Evolutionary conservation across 2,113 vertebrate species (phyloP), one percentile per base, ranked within the genome.

Genomic region (Gopherus flavomarginatus): DNA sequence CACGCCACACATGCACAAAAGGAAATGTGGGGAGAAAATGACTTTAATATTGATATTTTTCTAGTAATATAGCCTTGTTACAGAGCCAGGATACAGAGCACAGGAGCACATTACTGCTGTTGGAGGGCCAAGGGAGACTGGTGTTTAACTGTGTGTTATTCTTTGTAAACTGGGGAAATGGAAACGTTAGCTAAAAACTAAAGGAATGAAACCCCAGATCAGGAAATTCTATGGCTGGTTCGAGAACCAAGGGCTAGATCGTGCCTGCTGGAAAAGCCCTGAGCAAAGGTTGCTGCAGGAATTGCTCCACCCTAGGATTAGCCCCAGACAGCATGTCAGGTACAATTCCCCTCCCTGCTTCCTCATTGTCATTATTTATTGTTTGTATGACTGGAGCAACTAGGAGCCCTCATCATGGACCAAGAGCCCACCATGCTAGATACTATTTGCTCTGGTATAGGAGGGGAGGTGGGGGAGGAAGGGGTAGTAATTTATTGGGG

Each of bases 21-120:
- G 83, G 50, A 96, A 95, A 92, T 85, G 11, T 93, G 88, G 92
- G 3, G 72, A 93, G 94, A 95, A 97, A 96, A 97, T 96, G 56
- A 95, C 96, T 95, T 92, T 95, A 95, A 96, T 94, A 94, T 92
- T 96, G 81, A 85, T 86, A 24, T 86, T 95, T 42, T 97, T 54
- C 83, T 89, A 14, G 81, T 87, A 72, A 89, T 11, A 87, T 78
- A 94, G 84, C 83, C 35, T 86, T 78, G 87, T 92, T 88, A 38
- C 16, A 35, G 42, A 94, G 78, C 85, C 87, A 90, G 83, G 83
- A 59, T 47, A 86, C 27, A 2, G 91, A 89, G 59, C 80, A 50
- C 13, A 42, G 80, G 2, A 49, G 80, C 47, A 72, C 27, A 62
- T 95, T 72, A 26, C 35, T 1, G 22, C 29, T 49, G 35, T 52